Evolutionary conservation across 2,888 invertebrate species (phyloP).

Genomic region (Pyrocoelia pectoralis): DNA sequence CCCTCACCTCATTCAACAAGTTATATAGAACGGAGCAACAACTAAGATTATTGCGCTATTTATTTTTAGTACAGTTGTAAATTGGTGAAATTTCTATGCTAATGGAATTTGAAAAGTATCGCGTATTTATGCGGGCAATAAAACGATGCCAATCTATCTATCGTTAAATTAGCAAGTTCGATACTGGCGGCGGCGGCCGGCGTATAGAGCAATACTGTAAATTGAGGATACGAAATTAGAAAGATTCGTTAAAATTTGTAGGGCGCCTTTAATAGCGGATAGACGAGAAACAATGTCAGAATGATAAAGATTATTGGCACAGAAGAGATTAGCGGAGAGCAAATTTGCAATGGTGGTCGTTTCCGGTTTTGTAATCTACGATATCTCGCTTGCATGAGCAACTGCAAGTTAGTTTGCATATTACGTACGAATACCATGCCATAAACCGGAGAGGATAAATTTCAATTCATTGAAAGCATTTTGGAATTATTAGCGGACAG

Average conservation of each 20-base stretch:
- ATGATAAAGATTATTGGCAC: slow-evolving; percentile 33
- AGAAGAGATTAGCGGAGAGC: slow-evolving; percentile 28
- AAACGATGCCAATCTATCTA: not conserved
- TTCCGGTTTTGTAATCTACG: slow-evolving; percentile 30
- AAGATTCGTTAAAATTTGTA: slow-evolving; percentile 4
- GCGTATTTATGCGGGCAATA: slow-evolving; percentile 1
- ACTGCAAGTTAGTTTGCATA: slow-evolving; percentile 21
- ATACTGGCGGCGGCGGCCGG: not conserved
- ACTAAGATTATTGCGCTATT: not conserved
- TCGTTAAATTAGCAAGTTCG: slow-evolving; percentile 3
- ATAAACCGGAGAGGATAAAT: not conserved
- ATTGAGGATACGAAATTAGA: not conserved
- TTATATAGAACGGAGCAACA: not conserved
- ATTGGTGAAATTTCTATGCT: not conserved
- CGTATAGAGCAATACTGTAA: not conserved
- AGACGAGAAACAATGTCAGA: slow-evolving; percentile 22
- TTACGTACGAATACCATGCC: not conserved
- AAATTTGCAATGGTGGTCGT: slow-evolving; percentile 32
- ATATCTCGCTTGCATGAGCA: slow-evolving; percentile 24
- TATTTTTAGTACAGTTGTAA: slow-evolving; percentile 1
- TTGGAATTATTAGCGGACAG: slow-evolving; percentile 13
- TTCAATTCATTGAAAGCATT: not conserved
- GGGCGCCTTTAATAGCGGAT: slow-evolving; percentile 12
- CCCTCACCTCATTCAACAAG: slow-evolving; percentile 1
- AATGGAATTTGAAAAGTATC: not conserved